These are phyloP conservation scores for Nicator chloris DNA, from an alignment of 2,113 vertebrate species.

Conservation along the genomic window DNA sequence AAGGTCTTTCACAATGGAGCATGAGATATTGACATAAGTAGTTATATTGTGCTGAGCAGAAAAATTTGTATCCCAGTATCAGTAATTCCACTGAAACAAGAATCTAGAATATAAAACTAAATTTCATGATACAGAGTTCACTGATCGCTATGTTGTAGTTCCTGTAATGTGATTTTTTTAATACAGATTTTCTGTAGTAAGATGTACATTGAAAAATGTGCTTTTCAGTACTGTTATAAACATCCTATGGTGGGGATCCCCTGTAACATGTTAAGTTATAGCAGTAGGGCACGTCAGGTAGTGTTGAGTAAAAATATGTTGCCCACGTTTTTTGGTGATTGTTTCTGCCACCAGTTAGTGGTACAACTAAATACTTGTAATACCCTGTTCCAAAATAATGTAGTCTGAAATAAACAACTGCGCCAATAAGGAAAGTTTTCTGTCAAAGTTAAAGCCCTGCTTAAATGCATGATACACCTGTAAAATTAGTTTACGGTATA, in stretches of 20 bases:
- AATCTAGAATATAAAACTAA: conserved; percentile 49
- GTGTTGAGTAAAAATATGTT: conserved; percentile 52
- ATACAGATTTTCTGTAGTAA: conserved; percentile 64
- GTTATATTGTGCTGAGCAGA: conserved; percentile 59
- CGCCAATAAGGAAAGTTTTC: conserved; percentile 62
- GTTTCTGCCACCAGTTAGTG: conserved; percentile 55
- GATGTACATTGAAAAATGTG: conserved; percentile 69
- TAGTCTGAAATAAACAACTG: conserved; percentile 55
- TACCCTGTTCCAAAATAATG: conserved; percentile 54
- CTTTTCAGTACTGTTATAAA: conserved; percentile 67
- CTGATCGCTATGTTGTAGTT: conserved; percentile 65
- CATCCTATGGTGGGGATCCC: conserved; percentile 64
- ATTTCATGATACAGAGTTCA: conserved; percentile 59
- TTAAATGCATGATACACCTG: conserved; percentile 70
- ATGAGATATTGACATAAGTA: conserved; percentile 64
- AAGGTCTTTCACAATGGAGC: conserved; percentile 70
- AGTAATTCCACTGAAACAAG: conserved; percentile 64
- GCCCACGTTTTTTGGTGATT: conserved; percentile 45
- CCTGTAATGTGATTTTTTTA: conserved; percentile 61
- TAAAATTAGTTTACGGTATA: conserved; percentile 50
- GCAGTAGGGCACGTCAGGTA: conserved; percentile 46
- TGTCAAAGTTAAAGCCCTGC: conserved; percentile 57
- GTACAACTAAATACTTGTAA: conserved; percentile 56
- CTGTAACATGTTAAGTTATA: conserved; percentile 47
- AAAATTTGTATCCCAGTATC: conserved; percentile 42